A percentile compares a stretch with the other conserved stretches of the same genome.
These are phyloP conservation scores for Collichthys lucidus DNA, from an alignment of 2,113 vertebrate genomes.

Conservation along the genomic window DNA sequence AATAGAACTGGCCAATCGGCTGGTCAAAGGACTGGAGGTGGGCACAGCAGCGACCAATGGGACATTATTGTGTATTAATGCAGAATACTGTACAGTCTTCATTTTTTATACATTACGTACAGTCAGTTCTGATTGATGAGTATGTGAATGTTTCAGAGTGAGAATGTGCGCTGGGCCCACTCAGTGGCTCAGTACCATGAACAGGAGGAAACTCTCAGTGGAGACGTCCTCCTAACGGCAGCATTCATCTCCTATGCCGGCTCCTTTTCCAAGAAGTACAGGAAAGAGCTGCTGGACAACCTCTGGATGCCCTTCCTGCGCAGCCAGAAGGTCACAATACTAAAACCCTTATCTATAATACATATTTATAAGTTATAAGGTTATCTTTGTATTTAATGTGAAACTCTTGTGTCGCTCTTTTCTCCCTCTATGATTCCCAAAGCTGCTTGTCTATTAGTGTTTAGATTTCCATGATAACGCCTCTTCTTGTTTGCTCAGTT, in stretches of 20 bases:
- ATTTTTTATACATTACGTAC: not conserved
- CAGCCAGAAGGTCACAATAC: constrained; percentile 73
- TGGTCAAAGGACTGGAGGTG: constrained; percentile 97
- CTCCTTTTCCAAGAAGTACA: constrained; percentile 83
- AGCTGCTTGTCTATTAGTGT: not conserved
- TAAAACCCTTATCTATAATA: not conserved
- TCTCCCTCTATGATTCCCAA: not conserved
- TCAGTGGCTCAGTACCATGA: constrained; percentile 82
- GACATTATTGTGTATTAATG: not conserved
- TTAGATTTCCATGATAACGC: not conserved
- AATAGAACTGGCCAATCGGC: constrained; percentile 95
- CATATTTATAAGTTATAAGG: not conserved
- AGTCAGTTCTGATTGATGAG: not conserved
- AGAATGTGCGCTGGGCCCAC: constrained; percentile 85
- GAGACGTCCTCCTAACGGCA: constrained; percentile 82
- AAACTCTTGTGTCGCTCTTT: not conserved
- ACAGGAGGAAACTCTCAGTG: constrained; percentile 83
- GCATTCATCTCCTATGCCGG: constrained; percentile 83
- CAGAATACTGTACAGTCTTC: not conserved
- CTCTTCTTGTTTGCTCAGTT: not conserved
- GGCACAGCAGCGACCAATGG: constrained; percentile 40
- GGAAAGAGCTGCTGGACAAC: constrained; percentile 79
- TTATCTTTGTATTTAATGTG: not conserved
- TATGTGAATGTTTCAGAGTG: constrained; percentile 73
- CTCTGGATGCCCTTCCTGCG: constrained; percentile 81